Percentiles rank a stretch among this genome's conserved stretches.
These are phyloP conservation scores for Drosophila mauritiana DNA, from an alignment of 1,140 invertebrate species.

Conservation along the genomic window DNA sequence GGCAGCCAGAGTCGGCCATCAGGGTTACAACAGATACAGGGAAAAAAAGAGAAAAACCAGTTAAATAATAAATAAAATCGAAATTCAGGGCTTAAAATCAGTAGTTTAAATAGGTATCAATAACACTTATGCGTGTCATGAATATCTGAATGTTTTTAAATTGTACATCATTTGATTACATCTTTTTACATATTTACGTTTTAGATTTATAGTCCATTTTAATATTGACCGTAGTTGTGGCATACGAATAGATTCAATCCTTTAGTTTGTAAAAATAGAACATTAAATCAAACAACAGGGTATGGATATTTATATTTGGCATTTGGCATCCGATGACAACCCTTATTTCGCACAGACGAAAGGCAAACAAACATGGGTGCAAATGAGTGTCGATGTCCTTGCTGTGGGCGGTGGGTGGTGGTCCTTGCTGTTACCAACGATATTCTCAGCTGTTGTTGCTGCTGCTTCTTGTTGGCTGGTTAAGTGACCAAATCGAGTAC, in stretches of 20 bases:
- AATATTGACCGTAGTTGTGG: not conserved
- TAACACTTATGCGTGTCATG: no score
- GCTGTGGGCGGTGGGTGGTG: conserved; percentile 4
- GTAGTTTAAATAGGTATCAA: no score
- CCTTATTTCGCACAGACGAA: conserved; percentile 3
- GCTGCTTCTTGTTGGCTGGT: conserved; percentile 54
- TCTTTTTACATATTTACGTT: not conserved
- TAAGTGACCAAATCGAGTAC: conserved; percentile 68
- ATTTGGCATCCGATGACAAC: conserved; percentile 8
- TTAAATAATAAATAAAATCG: not conserved
- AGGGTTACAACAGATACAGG: conserved; percentile 12
- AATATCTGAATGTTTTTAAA: no score
- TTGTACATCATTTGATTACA: no score
- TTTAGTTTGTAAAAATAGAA: conserved; percentile 1
- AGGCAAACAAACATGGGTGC: conserved; percentile 69
- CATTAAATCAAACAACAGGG: not conserved
- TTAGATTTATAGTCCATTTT: not conserved
- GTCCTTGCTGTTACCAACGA: conserved; percentile 15
- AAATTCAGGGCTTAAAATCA: no score
- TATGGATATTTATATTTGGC: conserved; percentile 3
- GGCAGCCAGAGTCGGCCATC: conserved; percentile 3
- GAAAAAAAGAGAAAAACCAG: not conserved
- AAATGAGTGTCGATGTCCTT: conserved; percentile 65
- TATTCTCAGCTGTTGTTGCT: conserved; percentile 27
- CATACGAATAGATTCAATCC: not conserved